Percentiles rank a stretch among this genome's conserved stretches.
Conservation (phyloP, 2,888 invertebrate genomes). For the Microctonus aethiopoides region DNA sequence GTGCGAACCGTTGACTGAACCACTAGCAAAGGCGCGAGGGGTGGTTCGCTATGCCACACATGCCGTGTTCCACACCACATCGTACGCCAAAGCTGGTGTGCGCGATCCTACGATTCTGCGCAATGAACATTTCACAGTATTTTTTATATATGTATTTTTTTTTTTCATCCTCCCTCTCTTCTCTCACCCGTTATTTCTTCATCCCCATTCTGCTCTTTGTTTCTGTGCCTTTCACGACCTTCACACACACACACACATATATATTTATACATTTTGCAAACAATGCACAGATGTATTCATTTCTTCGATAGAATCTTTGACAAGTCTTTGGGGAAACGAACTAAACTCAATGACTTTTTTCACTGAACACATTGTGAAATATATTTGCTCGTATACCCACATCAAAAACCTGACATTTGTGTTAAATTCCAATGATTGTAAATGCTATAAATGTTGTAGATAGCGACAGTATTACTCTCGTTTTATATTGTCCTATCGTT, state of each 20-base stretch:
- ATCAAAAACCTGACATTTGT: not conserved
- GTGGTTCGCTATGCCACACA: conserved; percentile 27
- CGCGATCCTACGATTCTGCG: conserved; percentile 57
- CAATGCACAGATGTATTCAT: conserved; percentile 3
- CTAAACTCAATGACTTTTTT: not conserved
- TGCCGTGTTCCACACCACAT: conserved; percentile 21
- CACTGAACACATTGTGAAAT: not conserved
- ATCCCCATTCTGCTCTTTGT: not conserved
- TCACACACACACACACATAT: too few relatives aligned
- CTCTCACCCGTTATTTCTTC: conserved; percentile 8
- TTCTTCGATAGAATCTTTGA: not conserved
- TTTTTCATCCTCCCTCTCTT: not conserved
- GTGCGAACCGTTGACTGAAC: conserved; percentile 56
- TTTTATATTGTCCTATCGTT: not conserved
- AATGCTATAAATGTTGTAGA: not conserved
- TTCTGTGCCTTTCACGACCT: not conserved
- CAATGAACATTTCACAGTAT: conserved; percentile 33
- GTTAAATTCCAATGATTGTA: not conserved
- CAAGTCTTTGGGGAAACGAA: not conserved
- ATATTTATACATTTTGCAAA: not conserved
- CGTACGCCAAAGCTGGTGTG: conserved; percentile 22
- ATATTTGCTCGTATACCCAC: not conserved
- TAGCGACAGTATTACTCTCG: too few relatives aligned
- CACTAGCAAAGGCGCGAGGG: conserved; percentile 40
- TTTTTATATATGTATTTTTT: conserved; percentile 17